A percentile compares a stretch with the other conserved stretches of the same genome.
Evolutionary conservation across 2,888 invertebrate species (phyloP).

Genomic region (Bugulina stolonifera): DNA sequence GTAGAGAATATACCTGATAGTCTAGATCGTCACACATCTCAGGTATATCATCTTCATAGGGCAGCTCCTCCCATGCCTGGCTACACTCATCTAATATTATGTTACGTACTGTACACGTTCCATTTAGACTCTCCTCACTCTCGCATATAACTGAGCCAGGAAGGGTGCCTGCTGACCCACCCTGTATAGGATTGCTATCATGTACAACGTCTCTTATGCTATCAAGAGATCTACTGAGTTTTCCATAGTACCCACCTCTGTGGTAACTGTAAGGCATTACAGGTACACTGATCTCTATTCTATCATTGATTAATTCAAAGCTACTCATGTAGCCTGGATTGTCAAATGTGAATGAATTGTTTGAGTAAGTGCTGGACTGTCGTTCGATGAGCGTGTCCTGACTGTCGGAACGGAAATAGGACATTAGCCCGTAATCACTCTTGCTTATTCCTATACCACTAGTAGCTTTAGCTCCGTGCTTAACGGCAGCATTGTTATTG

Average conservation of each 20-base stretch:
- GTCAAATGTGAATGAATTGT: conserved; percentile 12
- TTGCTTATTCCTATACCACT: too few species aligned
- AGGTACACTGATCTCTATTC: neutral
- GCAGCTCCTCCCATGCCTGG: neutral
- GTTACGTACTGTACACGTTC: conserved; percentile 11
- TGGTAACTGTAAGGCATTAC: neutral
- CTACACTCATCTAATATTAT: conserved; percentile 11
- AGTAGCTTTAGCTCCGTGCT: too few species aligned
- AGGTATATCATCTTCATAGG: neutral
- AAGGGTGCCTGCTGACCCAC: neutral
- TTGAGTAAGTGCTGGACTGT: conserved; percentile 5
- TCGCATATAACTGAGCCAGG: conserved; percentile 6
- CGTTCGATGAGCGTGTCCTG: neutral
- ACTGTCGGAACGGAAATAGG: neutral
- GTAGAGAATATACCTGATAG: too few species aligned
- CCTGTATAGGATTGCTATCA: conserved; percentile 11
- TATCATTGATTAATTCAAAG: neutral
- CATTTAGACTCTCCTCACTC: neutral
- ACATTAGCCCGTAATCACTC: neutral
- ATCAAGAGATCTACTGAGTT: conserved; percentile 8
- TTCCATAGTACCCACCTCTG: neutral
- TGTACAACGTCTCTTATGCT: conserved; percentile 3
- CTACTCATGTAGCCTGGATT: conserved; percentile 15
- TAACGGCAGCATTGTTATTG: neutral
- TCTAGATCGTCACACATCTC: too few species aligned